These are phyloP conservation scores for Leuctra nigra DNA, from an alignment of 2,888 invertebrate species.

Conservation along the genomic window DNA sequence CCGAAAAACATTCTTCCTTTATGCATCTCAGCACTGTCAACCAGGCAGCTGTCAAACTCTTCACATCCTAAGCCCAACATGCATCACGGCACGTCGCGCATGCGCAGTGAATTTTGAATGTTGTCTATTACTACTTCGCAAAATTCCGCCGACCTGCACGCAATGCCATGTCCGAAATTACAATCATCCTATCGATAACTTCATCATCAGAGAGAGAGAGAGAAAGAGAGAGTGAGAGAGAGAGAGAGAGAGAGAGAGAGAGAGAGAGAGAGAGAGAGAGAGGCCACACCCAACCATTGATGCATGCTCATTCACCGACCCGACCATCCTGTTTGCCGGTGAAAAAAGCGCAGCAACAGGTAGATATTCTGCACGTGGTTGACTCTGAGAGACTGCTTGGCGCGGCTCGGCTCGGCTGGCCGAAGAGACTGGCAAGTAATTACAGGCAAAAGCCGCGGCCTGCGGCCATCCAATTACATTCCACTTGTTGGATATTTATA, in stretches of 20 bases:
- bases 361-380: slow-evolving; percentile 2
- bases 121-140: slow-evolving; percentile 2
- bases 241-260: too few species aligned
- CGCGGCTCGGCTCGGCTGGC: slow-evolving; percentile 1
- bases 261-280: too few species aligned
- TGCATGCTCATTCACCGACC: neutral
- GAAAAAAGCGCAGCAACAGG: neutral
- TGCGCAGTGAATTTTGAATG: too few species aligned
- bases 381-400: slow-evolving; percentile 19
- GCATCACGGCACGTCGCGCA: too few species aligned
- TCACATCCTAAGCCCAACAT: too few species aligned
- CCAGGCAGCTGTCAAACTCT: too few species aligned
- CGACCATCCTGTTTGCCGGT: slow-evolving; percentile 4
- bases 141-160: slow-evolving; percentile 15
- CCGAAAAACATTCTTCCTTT: too few species aligned
- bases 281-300: slow-evolving; percentile 12
- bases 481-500: slow-evolving; percentile 12
- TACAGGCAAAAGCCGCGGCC: neutral
- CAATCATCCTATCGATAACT: slow-evolving; percentile 11
- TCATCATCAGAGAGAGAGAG: too few species aligned
- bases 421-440: neutral
- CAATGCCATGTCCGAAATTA: slow-evolving; percentile 14
- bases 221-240: too few species aligned
- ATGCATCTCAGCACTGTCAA: too few species aligned
- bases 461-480: slow-evolving; percentile 14